phyloP scores from a whole-genome alignment of 2,888 invertebrate species.

The Lagria hirta region DNA sequence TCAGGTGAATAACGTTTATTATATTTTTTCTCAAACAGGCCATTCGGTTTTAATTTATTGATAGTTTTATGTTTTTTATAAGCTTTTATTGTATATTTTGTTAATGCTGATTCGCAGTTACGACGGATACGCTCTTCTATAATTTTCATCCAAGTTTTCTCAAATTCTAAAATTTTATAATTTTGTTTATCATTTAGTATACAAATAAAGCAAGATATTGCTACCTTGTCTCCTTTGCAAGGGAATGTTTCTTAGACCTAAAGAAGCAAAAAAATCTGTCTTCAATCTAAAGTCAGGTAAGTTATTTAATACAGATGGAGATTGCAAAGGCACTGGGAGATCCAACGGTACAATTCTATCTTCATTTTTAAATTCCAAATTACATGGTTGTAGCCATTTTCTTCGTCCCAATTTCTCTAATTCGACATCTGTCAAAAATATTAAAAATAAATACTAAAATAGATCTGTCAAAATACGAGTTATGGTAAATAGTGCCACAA shows the following conservation, averaged over 20 bases:
- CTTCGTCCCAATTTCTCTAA: slow-evolving; percentile 63
- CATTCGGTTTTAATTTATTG: slow-evolving; percentile 49
- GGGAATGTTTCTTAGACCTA: slow-evolving; percentile 61
- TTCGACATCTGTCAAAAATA: slow-evolving; percentile 56
- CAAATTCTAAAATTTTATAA: slow-evolving; percentile 56
- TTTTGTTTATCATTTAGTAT: slow-evolving; percentile 1
- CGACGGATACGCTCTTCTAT: slow-evolving; percentile 64
- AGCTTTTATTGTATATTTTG: slow-evolving; percentile 53
- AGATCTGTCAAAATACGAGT: slow-evolving; percentile 1
- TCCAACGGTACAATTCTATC: slow-evolving; percentile 46
- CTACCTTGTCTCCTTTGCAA: slow-evolving; percentile 62
- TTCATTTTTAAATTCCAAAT: slow-evolving; percentile 42
- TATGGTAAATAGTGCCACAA: slow-evolving; percentile 1
- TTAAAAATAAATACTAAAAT: slow-evolving; percentile 3
- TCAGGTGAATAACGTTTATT: slow-evolving; percentile 32
- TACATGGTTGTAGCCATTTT: slow-evolving; percentile 50
- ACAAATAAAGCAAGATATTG: too few relatives aligned
- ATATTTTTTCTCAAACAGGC: slow-evolving; percentile 47
- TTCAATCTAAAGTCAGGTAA: slow-evolving; percentile 59
- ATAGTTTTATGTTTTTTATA: slow-evolving; percentile 45
- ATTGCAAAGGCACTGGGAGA: slow-evolving; percentile 57
- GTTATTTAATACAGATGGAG: slow-evolving; percentile 55
- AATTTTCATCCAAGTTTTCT: slow-evolving; percentile 65
- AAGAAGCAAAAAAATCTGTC: slow-evolving; percentile 60
- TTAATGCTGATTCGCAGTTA: slow-evolving; percentile 55